Base-by-base conservation (phyloP, 2,888 invertebrate genomes). In the Poecilobothrus nobilitatus region DNA sequence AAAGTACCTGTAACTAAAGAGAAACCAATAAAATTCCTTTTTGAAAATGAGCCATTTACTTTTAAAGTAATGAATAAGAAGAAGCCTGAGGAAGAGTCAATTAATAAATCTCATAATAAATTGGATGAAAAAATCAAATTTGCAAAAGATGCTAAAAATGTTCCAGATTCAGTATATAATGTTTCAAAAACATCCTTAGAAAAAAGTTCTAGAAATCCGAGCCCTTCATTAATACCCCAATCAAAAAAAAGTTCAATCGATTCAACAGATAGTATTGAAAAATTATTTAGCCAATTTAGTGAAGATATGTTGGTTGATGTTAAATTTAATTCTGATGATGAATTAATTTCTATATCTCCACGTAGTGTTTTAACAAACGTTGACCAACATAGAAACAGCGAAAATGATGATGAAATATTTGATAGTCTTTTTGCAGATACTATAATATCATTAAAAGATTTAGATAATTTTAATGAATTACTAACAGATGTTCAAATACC, bases 301-400 rank as follows among this genome's bases (percentile, higher is more conserved):
- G 78, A 81, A 73, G 78, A 81, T 69, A 79, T 81, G 79, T 69
- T 81, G 2, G 79, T 78, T 2, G 76, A 80, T 68, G 79, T 78
- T 5, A 80, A 81, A 66, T 80, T 81, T 64, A 79, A 81, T 72
- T 79, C 79, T 12, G 79, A 79, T 68, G 81, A 79, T 68, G 80
- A 81, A 63, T 68, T 80, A 6, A 70, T 81, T 12, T 76, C 73
- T 2, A 79, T 80, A 27, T 78, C 76, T 1, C 79, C 78, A 0
- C 70, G 74, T 37, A 71, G 71, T 0, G 71, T 71, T 1, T 9
- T 73, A 2, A 67, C 68, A 7, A 33, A 71, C n/a, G 66, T 68
- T 34, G 62, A 70, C 22, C 65, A 68, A 6, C 66, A 66, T 1
- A 67, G 63, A 71, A 6, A 71, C 27, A 69, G 71, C 22, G 34